A percentile compares a stretch with the other conserved stretches of the same genome.
Conservation (phyloP, 2,888 invertebrate species). For the Criorhina ranunculi region DNA sequence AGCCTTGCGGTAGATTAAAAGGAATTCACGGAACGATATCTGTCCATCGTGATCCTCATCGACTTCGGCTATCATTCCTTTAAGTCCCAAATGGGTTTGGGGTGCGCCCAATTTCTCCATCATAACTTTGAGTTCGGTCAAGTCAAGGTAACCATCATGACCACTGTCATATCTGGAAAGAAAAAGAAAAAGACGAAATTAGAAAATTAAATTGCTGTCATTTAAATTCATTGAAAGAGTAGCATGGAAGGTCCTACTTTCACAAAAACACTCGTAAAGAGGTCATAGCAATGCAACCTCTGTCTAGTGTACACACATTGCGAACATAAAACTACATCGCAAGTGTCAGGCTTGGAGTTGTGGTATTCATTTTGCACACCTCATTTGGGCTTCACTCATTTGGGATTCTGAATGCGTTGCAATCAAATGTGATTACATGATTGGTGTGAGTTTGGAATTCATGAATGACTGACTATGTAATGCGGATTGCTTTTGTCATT, state of each 20-base stretch:
- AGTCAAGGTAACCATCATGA: slow-evolving; percentile 94
- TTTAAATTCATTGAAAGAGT: slow-evolving; percentile 31
- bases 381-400: slow-evolving; percentile 50
- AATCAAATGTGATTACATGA: slow-evolving; percentile 67
- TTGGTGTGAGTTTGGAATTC: slow-evolving; percentile 38
- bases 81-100: slow-evolving; percentile 97
- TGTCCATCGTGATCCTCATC: slow-evolving; percentile 94
- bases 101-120: slow-evolving; percentile 98
- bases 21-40: slow-evolving; percentile 96
- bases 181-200: slow-evolving; percentile 63
- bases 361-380: slow-evolving; percentile 56
- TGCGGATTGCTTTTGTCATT: slow-evolving; percentile 49
- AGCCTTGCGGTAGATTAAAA: slow-evolving; percentile 93
- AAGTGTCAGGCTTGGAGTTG: slow-evolving; percentile 41
- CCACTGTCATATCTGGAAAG: slow-evolving; percentile 94
- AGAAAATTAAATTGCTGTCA: slow-evolving; percentile 27
- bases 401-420: slow-evolving; percentile 50
- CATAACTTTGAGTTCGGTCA: slow-evolving; percentile 96
- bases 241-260: slow-evolving; percentile 49
- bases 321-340: slow-evolving; percentile 24
- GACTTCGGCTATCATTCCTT: slow-evolving; percentile 97
- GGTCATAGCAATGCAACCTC: slow-evolving; percentile 49
- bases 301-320: slow-evolving; percentile 2
- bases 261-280: slow-evolving; percentile 51
- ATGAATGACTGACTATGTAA: slow-evolving; percentile 40